Evolutionary conservation across 2,888 invertebrate genomes (phyloP).

Genomic region (Lycophotia porphyrea): DNA sequence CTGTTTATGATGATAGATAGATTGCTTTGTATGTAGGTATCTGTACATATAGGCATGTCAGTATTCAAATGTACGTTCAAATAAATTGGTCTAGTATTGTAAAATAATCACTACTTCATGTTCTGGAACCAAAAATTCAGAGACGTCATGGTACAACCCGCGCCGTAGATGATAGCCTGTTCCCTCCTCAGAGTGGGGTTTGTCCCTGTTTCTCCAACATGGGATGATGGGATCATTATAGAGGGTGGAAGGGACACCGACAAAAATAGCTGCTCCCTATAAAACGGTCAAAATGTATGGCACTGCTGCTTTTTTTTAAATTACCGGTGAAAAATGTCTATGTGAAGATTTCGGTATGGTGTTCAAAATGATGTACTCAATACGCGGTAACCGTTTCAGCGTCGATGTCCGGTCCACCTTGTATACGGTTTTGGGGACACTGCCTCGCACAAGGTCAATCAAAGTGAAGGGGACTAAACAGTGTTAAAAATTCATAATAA

Average conservation of each 20-base stretch:
- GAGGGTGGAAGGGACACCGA: no score
- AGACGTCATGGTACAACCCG: not conserved
- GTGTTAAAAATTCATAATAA: not conserved
- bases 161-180: not conserved
- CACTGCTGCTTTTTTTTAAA: no score
- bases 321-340: no score
- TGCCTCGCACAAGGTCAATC: not conserved
- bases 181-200: not conserved
- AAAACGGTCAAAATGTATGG: no score
- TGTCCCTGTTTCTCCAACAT: no score
- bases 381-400: no score
- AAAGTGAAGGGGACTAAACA: not conserved
- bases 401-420: no score
- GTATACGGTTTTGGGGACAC: not conserved
- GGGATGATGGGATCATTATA: no score
- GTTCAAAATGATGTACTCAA: no score
- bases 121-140: not conserved
- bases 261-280: no score
- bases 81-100: not conserved
- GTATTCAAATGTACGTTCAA: not conserved
- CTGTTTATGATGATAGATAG: conserved; percentile 15
- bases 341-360: no score
- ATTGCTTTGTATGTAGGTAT: conserved; percentile 1
- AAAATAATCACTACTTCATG: not conserved
- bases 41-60: conserved; percentile 2